Percentiles rank a stretch among this genome's conserved stretches.
phyloP scores from a whole-genome alignment of 2,113 vertebrate genomes.

The Passer domesticus region DNA sequence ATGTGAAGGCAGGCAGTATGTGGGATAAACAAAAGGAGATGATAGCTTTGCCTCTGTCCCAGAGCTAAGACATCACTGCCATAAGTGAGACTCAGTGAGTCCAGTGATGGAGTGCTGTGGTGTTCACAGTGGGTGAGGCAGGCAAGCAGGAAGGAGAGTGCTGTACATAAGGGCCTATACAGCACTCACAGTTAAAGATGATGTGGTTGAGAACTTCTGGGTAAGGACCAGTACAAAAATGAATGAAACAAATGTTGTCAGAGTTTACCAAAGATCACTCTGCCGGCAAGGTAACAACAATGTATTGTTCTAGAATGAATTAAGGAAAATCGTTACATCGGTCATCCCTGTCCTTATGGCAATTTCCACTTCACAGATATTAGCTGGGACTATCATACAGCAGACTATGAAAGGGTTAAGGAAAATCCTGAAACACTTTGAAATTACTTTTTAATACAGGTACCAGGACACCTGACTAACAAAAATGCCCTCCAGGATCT shows the following conservation, averaged over 20 bases:
- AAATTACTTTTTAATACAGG: not conserved
- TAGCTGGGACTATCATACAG: not conserved
- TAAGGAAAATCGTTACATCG: not conserved
- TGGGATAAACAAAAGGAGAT: not conserved
- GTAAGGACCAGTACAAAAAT: not conserved
- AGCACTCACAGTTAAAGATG: no score
- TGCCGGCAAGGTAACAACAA: not conserved
- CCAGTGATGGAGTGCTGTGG: no score
- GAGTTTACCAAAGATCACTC: not conserved
- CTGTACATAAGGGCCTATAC: not conserved
- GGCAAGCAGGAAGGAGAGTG: not conserved
- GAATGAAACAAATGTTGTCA: not conserved
- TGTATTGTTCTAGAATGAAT: not conserved
- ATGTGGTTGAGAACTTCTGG: not conserved
- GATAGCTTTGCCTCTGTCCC: not conserved
- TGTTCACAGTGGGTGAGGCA: not conserved
- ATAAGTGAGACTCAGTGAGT: not conserved
- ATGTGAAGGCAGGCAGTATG: fast-evolving
- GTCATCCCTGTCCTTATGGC: not conserved
- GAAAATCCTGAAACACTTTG: not conserved
- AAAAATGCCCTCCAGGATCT: not conserved
- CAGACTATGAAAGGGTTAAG: not conserved
- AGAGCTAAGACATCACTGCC: not conserved
- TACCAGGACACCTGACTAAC: not conserved
- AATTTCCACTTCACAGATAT: not conserved